Evolutionary conservation across 2,797 vertebrate species (phyloP).

Genomic region (Kryptopterus vitreolus): DNA sequence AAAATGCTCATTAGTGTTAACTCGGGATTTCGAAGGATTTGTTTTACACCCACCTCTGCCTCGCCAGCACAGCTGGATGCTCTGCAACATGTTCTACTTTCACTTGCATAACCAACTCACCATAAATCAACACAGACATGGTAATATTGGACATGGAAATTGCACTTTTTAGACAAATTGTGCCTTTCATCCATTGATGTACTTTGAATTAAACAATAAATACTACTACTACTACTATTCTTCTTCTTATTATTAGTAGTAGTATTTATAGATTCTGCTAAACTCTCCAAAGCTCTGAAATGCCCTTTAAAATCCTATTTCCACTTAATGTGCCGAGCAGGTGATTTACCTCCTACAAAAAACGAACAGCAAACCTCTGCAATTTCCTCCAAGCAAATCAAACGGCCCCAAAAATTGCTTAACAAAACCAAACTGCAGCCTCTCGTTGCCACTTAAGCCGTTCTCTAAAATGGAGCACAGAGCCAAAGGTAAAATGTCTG

Average conservation of each 20-base stretch:
- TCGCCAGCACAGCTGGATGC: slow-evolving; percentile 20
- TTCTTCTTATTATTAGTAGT: neutral
- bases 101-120: slow-evolving; percentile 41
- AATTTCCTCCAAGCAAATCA: neutral
- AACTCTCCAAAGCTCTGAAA: neutral
- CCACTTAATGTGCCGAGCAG: neutral
- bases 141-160: neutral
- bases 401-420: neutral
- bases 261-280: neutral
- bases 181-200: neutral
- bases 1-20: slow-evolving; percentile 42
- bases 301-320: neutral
- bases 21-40: slow-evolving; percentile 33
- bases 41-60: slow-evolving; percentile 33
- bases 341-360: neutral
- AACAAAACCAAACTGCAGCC: neutral
- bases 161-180: neutral
- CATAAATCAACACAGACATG: slow-evolving; percentile 25
- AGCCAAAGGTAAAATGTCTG: slow-evolving; percentile 28
- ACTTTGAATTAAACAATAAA: neutral
- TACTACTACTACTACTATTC: neutral
- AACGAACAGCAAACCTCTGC: neutral
- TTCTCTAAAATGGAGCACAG: slow-evolving; percentile 20
- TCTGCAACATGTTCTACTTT: slow-evolving; percentile 43
- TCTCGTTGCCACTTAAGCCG: neutral